phyloP scores from a whole-genome alignment of 2,113 vertebrate genomes.

The Amia ocellicauda region DNA sequence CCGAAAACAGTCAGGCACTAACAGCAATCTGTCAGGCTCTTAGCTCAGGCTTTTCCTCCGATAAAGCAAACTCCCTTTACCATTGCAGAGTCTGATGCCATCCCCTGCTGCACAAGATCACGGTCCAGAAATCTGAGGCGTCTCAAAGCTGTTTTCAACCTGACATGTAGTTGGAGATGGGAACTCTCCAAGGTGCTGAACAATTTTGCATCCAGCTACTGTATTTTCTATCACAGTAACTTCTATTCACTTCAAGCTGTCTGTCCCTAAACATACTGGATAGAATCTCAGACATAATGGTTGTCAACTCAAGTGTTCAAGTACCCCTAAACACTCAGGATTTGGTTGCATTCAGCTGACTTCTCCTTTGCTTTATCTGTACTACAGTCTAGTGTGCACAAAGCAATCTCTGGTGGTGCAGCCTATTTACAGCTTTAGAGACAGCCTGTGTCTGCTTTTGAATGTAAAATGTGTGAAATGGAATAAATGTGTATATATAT shows the following conservation, averaged over 20 bases:
- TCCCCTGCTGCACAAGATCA: constrained; percentile 16
- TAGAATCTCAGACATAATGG: constrained; percentile 15
- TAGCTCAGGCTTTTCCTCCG: constrained; percentile 17
- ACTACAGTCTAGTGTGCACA: constrained; percentile 15
- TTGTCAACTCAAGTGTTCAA: constrained; percentile 15
- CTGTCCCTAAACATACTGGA: constrained; percentile 15
- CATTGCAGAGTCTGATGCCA: constrained; percentile 9
- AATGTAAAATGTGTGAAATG: background rate
- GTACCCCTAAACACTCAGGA: background rate
- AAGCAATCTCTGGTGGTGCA: background rate
- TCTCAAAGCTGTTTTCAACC: constrained; percentile 19
- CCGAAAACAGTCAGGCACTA: constrained; percentile 4
- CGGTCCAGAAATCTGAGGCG: constrained; percentile 20
- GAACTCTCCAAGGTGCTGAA: constrained; percentile 28
- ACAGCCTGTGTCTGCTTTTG: constrained; percentile 2
- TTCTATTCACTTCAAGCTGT: constrained; percentile 18
- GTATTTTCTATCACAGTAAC: constrained; percentile 16
- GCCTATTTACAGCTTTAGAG: background rate
- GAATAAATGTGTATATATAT: too few species aligned
- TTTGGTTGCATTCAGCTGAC: constrained; percentile 12
- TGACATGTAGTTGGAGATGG: constrained; percentile 16
- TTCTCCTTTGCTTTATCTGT: background rate
- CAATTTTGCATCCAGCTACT: constrained; percentile 22
- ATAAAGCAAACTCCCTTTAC: constrained; percentile 1
- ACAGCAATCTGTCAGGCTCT: constrained; percentile 20